Conservation (phyloP, 2,888 invertebrate genomes). For the Cephus pulcher region DNA sequence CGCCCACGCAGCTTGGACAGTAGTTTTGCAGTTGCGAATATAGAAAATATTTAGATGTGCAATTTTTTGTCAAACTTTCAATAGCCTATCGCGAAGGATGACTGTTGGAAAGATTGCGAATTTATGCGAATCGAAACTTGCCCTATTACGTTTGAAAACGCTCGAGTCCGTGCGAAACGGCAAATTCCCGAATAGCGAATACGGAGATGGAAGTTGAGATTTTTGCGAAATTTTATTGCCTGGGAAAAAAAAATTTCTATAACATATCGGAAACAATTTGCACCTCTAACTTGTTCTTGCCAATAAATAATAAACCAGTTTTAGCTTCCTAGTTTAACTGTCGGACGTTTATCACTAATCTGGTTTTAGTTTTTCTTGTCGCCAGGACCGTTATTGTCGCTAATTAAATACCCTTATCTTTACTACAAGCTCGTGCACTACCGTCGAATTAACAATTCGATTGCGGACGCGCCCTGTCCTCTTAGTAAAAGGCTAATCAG, state of each 20-base stretch:
- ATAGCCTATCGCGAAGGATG: conserved; percentile 5
- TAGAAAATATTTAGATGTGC: conserved; percentile 39
- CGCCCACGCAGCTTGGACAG: background rate
- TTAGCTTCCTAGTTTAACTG: background rate
- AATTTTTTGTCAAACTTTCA: conserved; percentile 31
- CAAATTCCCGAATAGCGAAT: background rate
- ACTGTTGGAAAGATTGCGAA: conserved; percentile 39
- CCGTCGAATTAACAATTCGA: background rate
- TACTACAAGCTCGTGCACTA: background rate
- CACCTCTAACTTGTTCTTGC: background rate
- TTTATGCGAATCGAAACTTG: conserved; percentile 43
- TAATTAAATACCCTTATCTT: background rate
- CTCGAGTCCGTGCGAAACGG: background rate
- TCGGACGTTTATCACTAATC: conserved; percentile 3
- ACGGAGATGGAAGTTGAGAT: background rate
- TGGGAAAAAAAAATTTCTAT: background rate
- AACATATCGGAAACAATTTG: background rate
- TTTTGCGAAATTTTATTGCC: background rate
- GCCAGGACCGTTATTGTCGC: background rate
- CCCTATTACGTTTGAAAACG: conserved; percentile 25
- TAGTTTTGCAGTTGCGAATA: background rate
- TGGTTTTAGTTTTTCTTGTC: background rate
- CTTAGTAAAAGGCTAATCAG: background rate
- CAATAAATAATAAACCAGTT: conserved; percentile 7
- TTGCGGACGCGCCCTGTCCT: background rate